Conservation (phyloP, 1,140 invertebrate species). For the Liolophura sinensis region DNA sequence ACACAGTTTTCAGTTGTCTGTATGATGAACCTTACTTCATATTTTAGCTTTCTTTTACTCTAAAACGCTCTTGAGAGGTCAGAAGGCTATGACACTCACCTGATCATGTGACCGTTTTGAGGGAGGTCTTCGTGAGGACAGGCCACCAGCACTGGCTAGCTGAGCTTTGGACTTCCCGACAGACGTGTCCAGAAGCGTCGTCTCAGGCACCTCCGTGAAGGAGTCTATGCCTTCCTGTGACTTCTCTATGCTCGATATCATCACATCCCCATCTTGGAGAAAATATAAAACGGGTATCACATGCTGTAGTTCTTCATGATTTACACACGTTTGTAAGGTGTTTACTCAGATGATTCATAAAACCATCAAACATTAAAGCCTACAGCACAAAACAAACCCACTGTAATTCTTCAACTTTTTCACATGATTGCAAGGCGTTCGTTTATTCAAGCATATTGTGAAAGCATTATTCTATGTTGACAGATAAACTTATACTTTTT, state of each 20-base stretch:
- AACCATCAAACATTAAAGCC: not conserved
- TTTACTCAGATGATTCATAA: not conserved
- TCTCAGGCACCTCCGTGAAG: slow-evolving; percentile 68
- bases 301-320: not conserved
- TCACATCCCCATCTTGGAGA: no score
- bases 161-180: slow-evolving; percentile 87
- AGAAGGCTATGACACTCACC: not conserved
- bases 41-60: no score
- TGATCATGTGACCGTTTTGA: slow-evolving; percentile 22
- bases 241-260: not conserved
- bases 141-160: slow-evolving; percentile 72
- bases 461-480: no score
- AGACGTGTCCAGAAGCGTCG: slow-evolving; percentile 83
- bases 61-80: no score
- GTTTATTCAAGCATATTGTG: no score
- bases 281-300: not conserved
- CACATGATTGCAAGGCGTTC: no score
- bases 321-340: no score
- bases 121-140: slow-evolving; percentile 65
- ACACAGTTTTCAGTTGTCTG: no score
- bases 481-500: no score
- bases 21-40: no score
- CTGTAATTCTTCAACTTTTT: no score
- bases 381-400: no score
- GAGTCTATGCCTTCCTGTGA: not conserved